Evolutionary conservation across 2,113 vertebrate species (phyloP).

Genomic region (Orcinus orca): DNA sequence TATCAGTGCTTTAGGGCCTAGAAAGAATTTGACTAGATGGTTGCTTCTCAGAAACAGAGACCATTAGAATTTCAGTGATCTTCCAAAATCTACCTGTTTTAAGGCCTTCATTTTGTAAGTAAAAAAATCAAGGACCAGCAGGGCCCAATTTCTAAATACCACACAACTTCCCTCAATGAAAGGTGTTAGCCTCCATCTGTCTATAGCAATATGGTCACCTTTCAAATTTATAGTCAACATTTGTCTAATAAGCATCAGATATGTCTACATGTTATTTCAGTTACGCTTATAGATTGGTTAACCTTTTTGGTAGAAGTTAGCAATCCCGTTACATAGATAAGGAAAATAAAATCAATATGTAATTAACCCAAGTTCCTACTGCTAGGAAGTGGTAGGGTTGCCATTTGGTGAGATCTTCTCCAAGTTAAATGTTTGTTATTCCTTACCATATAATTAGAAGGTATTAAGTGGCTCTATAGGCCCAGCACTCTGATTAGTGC

Average conservation of each 20-base stretch:
- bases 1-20: neutral
- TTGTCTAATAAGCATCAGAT: neutral
- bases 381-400: neutral
- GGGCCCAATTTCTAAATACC: neutral
- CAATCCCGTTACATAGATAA: neutral
- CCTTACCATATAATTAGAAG: neutral
- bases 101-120: neutral
- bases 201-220: neutral
- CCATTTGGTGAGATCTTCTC: neutral
- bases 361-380: neutral
- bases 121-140: neutral
- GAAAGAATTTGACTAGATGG: neutral
- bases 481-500: neutral
- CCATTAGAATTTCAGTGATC: neutral
- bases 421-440: neutral
- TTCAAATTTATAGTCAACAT: neutral
- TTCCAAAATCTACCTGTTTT: neutral
- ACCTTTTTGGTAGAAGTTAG: neutral
- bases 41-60: constrained; percentile 23
- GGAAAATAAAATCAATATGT: neutral
- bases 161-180: neutral
- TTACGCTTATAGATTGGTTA: neutral
- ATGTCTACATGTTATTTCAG: neutral
- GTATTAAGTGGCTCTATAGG: neutral
- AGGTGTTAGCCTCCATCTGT: neutral